A percentile compares a stretch with the other conserved stretches of the same genome.
Conservation (phyloP, 2,797 vertebrate genomes). For the Pogonophryne albipinna region DNA sequence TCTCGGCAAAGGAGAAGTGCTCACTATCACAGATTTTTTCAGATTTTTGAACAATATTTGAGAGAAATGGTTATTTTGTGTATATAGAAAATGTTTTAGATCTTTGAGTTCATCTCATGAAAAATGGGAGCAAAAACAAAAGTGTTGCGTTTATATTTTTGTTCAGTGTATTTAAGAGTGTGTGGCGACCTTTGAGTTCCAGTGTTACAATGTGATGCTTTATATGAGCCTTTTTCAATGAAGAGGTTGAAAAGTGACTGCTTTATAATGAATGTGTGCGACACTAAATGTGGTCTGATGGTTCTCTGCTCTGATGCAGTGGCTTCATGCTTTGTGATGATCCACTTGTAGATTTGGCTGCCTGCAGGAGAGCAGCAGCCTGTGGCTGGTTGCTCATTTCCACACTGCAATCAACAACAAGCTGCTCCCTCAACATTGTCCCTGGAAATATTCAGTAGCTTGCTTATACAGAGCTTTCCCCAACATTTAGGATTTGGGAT, state of each 20-base stretch:
- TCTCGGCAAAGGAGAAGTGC: no score
- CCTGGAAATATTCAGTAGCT: constrained; percentile 8
- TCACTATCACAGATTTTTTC: no score
- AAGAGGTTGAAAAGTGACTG: background rate
- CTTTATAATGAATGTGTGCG: constrained; percentile 1
- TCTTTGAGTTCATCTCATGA: no score
- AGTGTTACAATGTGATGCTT: constrained; percentile 12
- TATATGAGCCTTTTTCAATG: background rate
- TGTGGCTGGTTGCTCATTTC: constrained; percentile 52
- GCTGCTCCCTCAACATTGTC: constrained; percentile 36
- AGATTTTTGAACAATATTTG: no score
- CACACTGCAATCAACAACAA: constrained; percentile 57
- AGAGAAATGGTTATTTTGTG: no score
- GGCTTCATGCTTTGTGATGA: constrained; percentile 43
- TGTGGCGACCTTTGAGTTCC: background rate
- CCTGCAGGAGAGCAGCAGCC: constrained; percentile 34
- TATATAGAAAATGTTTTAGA: no score
- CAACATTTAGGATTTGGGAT: background rate
- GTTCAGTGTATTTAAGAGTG: background rate
- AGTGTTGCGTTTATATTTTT: no score
- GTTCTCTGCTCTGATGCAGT: constrained; percentile 31
- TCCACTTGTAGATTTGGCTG: constrained; percentile 37
- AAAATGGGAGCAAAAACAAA: no score
- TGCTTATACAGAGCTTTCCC: constrained; percentile 11
- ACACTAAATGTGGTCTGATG: constrained; percentile 13